A percentile compares a stretch with the other conserved stretches of the same genome.
Conservation (phyloP, 2,797 vertebrate species). For the Platyrinchus mystaceus region DNA sequence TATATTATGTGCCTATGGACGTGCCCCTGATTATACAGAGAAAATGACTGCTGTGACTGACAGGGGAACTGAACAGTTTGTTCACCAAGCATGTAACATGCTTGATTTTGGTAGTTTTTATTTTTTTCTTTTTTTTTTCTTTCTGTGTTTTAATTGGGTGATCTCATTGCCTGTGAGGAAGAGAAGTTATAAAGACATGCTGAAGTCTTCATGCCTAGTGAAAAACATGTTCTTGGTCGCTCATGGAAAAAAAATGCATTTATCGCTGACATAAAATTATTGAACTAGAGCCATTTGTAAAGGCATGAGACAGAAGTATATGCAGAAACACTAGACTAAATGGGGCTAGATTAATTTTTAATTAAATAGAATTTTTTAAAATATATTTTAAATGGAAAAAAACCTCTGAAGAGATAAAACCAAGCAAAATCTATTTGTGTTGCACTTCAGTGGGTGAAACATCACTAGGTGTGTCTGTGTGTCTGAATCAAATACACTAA, state of each 20-base stretch:
- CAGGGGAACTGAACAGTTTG: neutral
- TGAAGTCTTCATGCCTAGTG: neutral
- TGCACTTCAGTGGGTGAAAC: neutral
- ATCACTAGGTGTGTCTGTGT: conserved; percentile 5
- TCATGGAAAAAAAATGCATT: neutral
- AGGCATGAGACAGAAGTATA: neutral
- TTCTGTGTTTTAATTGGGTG: neutral
- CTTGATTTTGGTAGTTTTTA: neutral
- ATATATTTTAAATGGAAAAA: neutral
- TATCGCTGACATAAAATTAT: neutral
- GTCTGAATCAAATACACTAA: neutral
- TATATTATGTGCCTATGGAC: neutral
- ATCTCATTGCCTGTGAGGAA: conserved; percentile 13
- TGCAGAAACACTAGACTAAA: neutral
- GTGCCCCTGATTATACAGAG: neutral
- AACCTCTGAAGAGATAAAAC: neutral
- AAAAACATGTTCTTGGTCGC: neutral
- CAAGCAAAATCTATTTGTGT: neutral
- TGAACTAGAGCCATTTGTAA: neutral
- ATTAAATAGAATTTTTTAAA: neutral
- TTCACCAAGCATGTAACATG: neutral
- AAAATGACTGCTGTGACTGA: neutral
- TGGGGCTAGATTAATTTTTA: neutral
- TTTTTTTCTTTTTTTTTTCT: no score
- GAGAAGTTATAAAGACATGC: neutral